These are phyloP conservation scores for Sebastes minor DNA, from an alignment of 2,797 vertebrate genomes.

Conservation along the genomic window DNA sequence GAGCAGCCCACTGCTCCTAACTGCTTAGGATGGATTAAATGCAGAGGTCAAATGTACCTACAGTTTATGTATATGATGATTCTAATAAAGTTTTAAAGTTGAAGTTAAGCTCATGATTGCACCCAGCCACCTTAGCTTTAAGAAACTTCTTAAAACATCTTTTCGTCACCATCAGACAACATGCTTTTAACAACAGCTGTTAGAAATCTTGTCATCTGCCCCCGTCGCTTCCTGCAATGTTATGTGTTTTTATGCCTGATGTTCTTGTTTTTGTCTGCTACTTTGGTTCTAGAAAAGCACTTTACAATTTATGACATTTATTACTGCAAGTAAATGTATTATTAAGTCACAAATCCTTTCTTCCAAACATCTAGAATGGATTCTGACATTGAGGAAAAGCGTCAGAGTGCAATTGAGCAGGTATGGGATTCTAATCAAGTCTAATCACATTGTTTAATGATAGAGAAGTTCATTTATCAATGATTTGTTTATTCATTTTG, in stretches of 20 bases:
- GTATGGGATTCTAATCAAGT: conserved; percentile 70
- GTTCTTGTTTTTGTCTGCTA: background rate
- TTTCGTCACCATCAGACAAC: background rate
- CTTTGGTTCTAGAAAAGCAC: background rate
- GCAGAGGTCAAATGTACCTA: no score
- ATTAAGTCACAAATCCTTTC: background rate
- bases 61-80: no score
- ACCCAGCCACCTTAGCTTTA: background rate
- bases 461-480: background rate
- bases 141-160: background rate
- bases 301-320: background rate
- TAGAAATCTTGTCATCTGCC: background rate
- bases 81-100: no score
- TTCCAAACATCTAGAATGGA: conserved; percentile 83
- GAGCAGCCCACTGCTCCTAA: no score
- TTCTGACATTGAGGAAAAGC: conserved; percentile 93
- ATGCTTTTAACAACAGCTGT: background rate
- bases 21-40: no score
- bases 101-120: no score
- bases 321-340: background rate
- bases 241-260: background rate
- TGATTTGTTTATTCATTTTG: background rate
- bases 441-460: background rate
- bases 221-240: background rate
- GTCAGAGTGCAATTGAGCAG: conserved; percentile 96